Conservation (phyloP, 2,113 vertebrate genomes). For the Craseonycteris thonglongyai region DNA sequence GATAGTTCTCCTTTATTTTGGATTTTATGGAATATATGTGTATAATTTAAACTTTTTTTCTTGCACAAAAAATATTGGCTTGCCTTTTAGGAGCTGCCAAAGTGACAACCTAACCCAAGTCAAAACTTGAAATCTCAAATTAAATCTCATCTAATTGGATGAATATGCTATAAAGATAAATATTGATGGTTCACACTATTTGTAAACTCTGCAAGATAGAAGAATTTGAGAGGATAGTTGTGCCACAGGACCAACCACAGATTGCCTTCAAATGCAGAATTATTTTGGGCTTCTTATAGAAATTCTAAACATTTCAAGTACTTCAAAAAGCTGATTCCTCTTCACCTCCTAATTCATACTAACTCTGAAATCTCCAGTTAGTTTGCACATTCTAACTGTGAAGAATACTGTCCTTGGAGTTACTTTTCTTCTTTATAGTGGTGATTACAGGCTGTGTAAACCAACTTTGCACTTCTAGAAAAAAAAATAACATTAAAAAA, state of each 20-base stretch:
- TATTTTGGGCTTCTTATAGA: not conserved
- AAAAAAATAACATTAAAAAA: not conserved
- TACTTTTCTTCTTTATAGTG: not conserved
- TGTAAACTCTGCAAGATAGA: not conserved
- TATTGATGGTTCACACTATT: not conserved
- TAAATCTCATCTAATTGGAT: not conserved
- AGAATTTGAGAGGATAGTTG: not conserved
- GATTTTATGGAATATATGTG: not conserved
- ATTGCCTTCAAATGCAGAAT: not conserved
- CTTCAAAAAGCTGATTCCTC: not conserved
- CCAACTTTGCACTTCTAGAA: not conserved
- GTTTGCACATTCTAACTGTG: not conserved
- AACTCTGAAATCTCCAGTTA: not conserved
- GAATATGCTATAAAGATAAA: not conserved
- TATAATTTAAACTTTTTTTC: not conserved
- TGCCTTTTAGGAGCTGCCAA: not conserved
- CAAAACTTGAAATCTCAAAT: not conserved
- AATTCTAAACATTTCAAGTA: not conserved
- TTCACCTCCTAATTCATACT: not conserved
- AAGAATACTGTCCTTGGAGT: not conserved
- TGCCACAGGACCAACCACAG: accelerated
- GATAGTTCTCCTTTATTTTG: not conserved
- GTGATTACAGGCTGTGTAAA: not conserved
- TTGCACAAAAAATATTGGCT: not conserved
- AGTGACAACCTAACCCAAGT: not conserved